Conservation (phyloP, 2,113 vertebrate genomes). For the Oncorhynchus keta region DNA sequence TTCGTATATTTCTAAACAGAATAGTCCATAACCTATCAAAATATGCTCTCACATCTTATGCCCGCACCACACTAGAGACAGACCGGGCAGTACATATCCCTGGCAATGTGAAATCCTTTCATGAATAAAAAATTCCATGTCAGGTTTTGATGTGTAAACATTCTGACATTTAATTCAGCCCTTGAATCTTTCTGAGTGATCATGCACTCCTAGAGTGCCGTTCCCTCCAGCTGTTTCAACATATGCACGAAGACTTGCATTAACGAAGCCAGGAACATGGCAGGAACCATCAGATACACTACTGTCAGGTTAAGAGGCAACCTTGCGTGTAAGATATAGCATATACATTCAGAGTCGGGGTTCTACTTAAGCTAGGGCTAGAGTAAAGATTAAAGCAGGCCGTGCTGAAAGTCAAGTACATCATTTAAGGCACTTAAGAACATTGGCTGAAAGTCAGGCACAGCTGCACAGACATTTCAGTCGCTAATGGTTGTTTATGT, state of each 20-base stretch:
- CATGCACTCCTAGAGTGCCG: neutral
- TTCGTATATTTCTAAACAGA: neutral
- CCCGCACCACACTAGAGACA: neutral
- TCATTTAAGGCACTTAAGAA: conserved; percentile 2
- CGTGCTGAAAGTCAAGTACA: neutral
- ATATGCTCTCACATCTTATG: neutral
- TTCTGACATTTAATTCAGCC: neutral
- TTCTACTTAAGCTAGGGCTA: neutral
- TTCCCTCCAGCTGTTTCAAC: neutral
- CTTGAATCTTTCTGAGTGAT: neutral
- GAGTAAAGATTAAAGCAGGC: neutral
- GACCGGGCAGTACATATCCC: neutral
- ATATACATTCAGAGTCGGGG: neutral
- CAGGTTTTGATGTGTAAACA: neutral
- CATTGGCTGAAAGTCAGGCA: neutral
- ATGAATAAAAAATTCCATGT: neutral
- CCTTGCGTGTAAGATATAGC: neutral
- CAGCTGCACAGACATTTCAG: neutral
- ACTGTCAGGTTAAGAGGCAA: neutral
- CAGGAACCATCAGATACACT: neutral
- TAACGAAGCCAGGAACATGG: neutral
- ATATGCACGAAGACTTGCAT: neutral
- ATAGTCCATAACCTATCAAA: neutral
- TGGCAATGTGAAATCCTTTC: neutral
- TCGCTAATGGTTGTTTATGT: neutral